A percentile compares a stretch with the other conserved stretches of the same genome.
phyloP scores from a whole-genome alignment of 1,140 invertebrate species.

The Eueides isabella region DNA sequence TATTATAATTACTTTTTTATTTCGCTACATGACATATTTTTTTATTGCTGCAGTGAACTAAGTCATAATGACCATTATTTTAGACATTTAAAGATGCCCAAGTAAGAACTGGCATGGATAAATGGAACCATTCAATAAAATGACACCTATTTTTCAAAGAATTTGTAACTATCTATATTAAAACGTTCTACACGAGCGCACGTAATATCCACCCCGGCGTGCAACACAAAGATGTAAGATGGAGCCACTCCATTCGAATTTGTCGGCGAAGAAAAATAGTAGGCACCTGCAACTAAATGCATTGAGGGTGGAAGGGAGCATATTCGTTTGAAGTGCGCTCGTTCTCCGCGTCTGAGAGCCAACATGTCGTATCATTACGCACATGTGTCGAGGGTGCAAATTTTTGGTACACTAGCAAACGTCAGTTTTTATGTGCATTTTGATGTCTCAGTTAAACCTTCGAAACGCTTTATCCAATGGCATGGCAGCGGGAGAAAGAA shows the following conservation, averaged over 20 bases:
- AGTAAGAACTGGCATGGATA: constrained; percentile 12
- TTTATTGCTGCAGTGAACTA: no score
- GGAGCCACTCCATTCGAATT: constrained; percentile 64
- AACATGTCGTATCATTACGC: constrained; percentile 58
- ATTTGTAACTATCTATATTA: constrained; percentile 44
- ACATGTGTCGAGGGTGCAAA: constrained; percentile 54
- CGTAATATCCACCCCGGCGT: constrained; percentile 31
- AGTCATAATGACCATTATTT: no score
- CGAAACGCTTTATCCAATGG: background rate
- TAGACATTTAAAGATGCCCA: background rate
- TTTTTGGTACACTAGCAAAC: constrained; percentile 28
- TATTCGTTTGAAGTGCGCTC: constrained; percentile 60
- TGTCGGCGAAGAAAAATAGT: constrained; percentile 70
- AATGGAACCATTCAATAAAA: constrained; percentile 44
- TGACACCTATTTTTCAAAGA: constrained; percentile 50
- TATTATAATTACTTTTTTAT: no score
- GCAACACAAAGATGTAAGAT: constrained; percentile 43
- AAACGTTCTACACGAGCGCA: constrained; percentile 45
- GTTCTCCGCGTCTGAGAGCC: constrained; percentile 60
- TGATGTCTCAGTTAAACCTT: constrained; percentile 19
- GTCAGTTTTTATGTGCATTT: constrained; percentile 34
- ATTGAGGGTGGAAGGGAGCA: constrained; percentile 45
- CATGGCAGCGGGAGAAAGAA: background rate
- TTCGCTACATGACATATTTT: no score
- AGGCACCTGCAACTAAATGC: constrained; percentile 74